Evolutionary conservation across 53 echinoderm and acorn worm species (phyloP).

Genomic region (Paracentrotus lividus): DNA sequence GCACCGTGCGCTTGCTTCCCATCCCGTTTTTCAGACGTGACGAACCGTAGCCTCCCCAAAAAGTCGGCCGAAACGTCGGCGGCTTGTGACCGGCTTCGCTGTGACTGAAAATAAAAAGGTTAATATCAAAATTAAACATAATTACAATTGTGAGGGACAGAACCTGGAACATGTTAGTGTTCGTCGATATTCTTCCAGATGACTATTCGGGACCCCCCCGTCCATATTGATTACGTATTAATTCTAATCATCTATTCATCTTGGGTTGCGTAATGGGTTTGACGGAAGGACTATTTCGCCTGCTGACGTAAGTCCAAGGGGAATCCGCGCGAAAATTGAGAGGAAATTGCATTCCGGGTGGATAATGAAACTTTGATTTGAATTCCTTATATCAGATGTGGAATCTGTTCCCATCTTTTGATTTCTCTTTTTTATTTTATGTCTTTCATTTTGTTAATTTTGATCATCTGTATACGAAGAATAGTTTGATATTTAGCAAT

Average conservation of each 20-base stretch:
- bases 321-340: background rate
- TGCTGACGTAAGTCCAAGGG: slow-evolving; percentile 8
- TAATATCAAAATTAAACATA: too few relatives aligned
- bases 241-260: slow-evolving; percentile 37
- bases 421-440: slow-evolving; percentile 23
- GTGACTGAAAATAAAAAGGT: too few relatives aligned
- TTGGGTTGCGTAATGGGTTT: background rate
- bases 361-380: slow-evolving; percentile 39
- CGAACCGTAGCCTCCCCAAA: too few relatives aligned
- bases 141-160: too few relatives aligned
- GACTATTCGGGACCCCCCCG: background rate
- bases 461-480: background rate
- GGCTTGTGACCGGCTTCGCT: too few relatives aligned
- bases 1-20: too few relatives aligned
- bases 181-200: slow-evolving; percentile 2
- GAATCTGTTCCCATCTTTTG: slow-evolving; percentile 28
- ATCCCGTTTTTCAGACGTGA: too few relatives aligned
- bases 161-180: too few relatives aligned
- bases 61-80: too few relatives aligned
- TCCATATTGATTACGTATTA: background rate
- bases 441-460: background rate
- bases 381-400: background rate
- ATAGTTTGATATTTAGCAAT: background rate
- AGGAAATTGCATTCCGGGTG: slow-evolving; percentile 25
- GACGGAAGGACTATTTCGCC: background rate